Evolutionary conservation across 2,113 vertebrate genomes (phyloP).

Genomic region (Hepsetus odoe): DNA sequence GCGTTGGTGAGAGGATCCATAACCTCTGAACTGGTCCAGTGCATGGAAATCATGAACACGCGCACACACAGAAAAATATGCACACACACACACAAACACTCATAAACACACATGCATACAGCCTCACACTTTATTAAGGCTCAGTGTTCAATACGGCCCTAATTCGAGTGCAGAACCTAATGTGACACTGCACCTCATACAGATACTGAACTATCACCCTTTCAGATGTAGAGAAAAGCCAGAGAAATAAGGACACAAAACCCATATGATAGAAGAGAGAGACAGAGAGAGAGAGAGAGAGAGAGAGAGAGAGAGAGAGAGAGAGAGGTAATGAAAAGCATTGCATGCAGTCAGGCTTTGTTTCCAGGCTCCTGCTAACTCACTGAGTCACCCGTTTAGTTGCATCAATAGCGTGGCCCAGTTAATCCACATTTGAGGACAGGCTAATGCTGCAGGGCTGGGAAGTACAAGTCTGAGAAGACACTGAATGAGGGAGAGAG

Average conservation of each 20-base stretch:
- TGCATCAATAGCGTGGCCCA: constrained; percentile 25
- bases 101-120: neutral
- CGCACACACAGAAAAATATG: constrained; percentile 32
- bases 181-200: constrained; percentile 18
- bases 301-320: neutral
- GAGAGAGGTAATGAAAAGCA: neutral
- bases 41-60: constrained; percentile 23
- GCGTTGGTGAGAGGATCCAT: constrained; percentile 50
- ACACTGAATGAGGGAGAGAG: neutral
- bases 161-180: constrained; percentile 25
- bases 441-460: constrained; percentile 5
- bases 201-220: neutral
- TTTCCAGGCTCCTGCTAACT: constrained; percentile 30
- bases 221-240: neutral
- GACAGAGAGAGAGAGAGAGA: neutral
- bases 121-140: constrained; percentile 33
- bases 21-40: constrained; percentile 44
- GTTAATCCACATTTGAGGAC: constrained; percentile 27
- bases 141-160: constrained; percentile 20
- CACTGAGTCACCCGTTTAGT: constrained; percentile 30
- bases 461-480: neutral
- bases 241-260: neutral
- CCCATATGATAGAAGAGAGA: too few species aligned
- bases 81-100: constrained; percentile 11
- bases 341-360: neutral